These are phyloP conservation scores for Platyscapa corneri DNA, from an alignment of 1,140 invertebrate species.

Conservation along the genomic window DNA sequence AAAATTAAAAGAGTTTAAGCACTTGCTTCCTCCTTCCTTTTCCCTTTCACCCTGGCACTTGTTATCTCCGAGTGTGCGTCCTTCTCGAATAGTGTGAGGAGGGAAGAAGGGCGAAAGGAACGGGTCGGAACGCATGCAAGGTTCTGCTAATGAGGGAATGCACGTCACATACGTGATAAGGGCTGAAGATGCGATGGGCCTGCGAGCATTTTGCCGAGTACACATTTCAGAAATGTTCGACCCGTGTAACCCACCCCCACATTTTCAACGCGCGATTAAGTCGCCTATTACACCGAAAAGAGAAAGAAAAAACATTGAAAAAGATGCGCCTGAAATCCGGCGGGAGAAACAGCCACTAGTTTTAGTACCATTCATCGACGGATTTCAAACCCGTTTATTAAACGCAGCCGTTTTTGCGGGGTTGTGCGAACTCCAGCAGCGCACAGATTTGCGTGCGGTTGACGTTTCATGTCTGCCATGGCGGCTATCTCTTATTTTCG, in stretches of 20 bases:
- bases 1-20: conserved; percentile 39
- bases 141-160: conserved; percentile 50
- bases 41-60: neutral
- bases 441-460: neutral
- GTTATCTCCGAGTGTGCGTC: conserved; percentile 3
- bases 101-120: neutral
- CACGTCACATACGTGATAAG: conserved; percentile 4
- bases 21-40: neutral
- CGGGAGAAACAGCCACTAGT: conserved; percentile 37
- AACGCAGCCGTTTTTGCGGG: neutral
- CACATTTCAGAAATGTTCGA: conserved; percentile 44
- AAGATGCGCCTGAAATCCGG: neutral
- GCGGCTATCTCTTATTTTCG: neutral
- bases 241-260: neutral
- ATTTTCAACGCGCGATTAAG: conserved; percentile 44
- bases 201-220: neutral
- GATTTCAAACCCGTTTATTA: conserved; percentile 31
- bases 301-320: neutral
- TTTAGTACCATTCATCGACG: conserved; percentile 32
- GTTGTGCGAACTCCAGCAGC: neutral
- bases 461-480: too few species aligned
- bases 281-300: neutral
- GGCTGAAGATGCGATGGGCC: neutral
- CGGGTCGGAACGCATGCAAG: neutral
- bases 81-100: too few species aligned